A percentile compares a stretch with the other conserved stretches of the same genome.
phyloP scores from a whole-genome alignment of 2,888 invertebrate species.

The Epistrophella euchroma region DNA sequence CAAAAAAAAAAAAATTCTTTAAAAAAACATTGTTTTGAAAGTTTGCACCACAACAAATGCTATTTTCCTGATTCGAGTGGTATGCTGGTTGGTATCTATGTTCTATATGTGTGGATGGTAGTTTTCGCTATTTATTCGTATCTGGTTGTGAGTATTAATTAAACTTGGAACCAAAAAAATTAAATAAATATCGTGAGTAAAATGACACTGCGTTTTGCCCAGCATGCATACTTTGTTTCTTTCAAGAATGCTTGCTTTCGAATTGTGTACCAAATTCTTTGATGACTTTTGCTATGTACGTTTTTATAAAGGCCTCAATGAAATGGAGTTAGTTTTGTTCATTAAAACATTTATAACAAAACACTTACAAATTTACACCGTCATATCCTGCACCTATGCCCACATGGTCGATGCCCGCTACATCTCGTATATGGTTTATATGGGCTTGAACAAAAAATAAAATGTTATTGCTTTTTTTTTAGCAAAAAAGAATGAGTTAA shows the following conservation, averaged over 20 bases:
- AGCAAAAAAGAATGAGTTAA: neutral
- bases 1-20: constrained; percentile 28
- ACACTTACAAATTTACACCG: constrained; percentile 94
- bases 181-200: constrained; percentile 32
- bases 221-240: constrained; percentile 40
- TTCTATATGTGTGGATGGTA: constrained; percentile 40
- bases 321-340: neutral
- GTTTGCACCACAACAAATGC: constrained; percentile 51
- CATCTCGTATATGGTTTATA: constrained; percentile 93
- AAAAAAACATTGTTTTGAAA: constrained; percentile 38
- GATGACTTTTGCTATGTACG: constrained; percentile 44
- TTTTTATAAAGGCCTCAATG: neutral
- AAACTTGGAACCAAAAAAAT: constrained; percentile 43
- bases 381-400: constrained; percentile 95
- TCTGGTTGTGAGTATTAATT: constrained; percentile 68
- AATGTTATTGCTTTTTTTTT: neutral
- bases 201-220: constrained; percentile 48
- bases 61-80: constrained; percentile 57
- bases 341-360: constrained; percentile 17
- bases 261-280: constrained; percentile 54
- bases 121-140: constrained; percentile 45
- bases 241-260: constrained; percentile 48
- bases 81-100: constrained; percentile 50
- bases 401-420: constrained; percentile 94
- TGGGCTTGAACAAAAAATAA: constrained; percentile 86